phyloP scores from a whole-genome alignment of 2,888 invertebrate species.

The Oxycera nigricornis region DNA sequence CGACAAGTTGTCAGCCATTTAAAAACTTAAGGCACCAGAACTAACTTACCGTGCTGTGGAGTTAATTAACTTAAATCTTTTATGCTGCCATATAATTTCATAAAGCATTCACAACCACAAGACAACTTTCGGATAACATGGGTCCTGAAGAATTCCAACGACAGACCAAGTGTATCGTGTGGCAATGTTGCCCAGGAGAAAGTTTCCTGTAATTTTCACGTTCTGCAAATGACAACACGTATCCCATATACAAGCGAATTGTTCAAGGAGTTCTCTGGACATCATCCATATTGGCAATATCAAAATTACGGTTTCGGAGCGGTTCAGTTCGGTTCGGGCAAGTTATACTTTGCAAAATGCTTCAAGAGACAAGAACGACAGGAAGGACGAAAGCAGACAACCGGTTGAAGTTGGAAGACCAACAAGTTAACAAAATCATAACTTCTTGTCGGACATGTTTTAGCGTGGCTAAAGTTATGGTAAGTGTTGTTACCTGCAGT shows the following conservation, averaged over 20 bases:
- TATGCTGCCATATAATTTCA: constrained; percentile 37
- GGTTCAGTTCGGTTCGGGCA: constrained; percentile 7
- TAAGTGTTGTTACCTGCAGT: constrained; percentile 21
- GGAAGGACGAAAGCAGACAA: background rate
- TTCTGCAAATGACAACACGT: constrained; percentile 34
- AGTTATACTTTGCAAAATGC: constrained; percentile 19
- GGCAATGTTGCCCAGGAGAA: background rate
- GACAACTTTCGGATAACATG: constrained; percentile 33
- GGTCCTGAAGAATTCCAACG: constrained; percentile 19
- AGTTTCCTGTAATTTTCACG: constrained; percentile 31
- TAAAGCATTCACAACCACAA: constrained; percentile 37
- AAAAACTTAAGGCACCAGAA: constrained; percentile 31
- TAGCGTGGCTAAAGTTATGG: constrained; percentile 11
- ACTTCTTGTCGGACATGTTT: constrained; percentile 35
- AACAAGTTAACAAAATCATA: constrained; percentile 31
- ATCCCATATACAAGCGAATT: constrained; percentile 6
- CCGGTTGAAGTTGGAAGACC: constrained; percentile 20
- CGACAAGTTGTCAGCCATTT: constrained; percentile 33
- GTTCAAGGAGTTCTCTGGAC: constrained; percentile 1
- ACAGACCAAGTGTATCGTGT: background rate
- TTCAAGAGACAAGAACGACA: background rate
- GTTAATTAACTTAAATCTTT: constrained; percentile 40
- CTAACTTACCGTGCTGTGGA: constrained; percentile 17
- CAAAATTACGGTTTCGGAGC: too few species aligned
- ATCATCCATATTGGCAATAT: constrained; percentile 34